Evolutionary conservation across 2,888 invertebrate genomes (phyloP).

Genomic region (Melangyna quadrimaculata): DNA sequence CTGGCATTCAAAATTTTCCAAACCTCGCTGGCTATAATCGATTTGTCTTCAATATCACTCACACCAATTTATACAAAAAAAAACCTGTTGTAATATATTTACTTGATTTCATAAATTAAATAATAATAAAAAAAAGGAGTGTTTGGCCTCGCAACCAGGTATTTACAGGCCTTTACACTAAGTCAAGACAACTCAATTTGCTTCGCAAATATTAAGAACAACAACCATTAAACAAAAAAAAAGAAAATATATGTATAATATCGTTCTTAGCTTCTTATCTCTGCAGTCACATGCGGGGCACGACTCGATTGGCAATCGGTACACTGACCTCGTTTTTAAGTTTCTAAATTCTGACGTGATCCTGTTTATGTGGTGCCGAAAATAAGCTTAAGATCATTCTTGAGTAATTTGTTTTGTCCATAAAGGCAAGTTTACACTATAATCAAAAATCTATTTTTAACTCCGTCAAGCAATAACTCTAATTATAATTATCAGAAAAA

Average conservation of each 20-base stretch:
- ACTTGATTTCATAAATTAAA: background rate
- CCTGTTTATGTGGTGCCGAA: background rate
- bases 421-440: background rate
- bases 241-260: background rate
- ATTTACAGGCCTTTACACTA: background rate
- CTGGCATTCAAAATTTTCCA: background rate
- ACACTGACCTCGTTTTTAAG: conserved; percentile 24
- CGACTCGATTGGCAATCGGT: background rate
- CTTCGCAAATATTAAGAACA: background rate
- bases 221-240: background rate
- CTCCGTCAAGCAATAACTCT: background rate
- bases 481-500: background rate
- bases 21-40: background rate
- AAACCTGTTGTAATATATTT: conserved; percentile 10
- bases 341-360: background rate
- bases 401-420: background rate
- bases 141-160: background rate
- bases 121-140: background rate
- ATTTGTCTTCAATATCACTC: background rate
- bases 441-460: background rate
- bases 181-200: background rate
- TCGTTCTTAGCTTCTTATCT: conserved; percentile 15
- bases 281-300: conserved; percentile 6
- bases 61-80: background rate
- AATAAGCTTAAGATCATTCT: background rate